phyloP scores from a whole-genome alignment of 1,140 invertebrate species.

The Lucilia cuprina region DNA sequence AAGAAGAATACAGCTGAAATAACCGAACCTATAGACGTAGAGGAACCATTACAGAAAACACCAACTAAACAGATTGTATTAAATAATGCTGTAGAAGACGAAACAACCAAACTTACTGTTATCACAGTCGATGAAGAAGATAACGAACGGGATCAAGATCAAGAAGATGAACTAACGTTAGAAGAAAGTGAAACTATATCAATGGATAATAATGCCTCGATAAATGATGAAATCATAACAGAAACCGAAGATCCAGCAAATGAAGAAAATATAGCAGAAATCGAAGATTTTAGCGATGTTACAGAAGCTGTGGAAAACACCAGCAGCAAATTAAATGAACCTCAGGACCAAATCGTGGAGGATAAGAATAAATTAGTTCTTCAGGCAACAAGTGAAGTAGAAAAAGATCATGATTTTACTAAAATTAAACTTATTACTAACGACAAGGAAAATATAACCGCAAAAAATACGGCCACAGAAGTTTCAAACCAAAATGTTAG shows the following conservation, averaged over 20 bases:
- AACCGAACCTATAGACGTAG: not conserved
- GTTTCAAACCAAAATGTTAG: not conserved
- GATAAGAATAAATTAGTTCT: not conserved
- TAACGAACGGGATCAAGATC: conserved; percentile 20
- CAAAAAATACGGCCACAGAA: not conserved
- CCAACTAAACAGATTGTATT: not conserved
- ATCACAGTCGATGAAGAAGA: not conserved
- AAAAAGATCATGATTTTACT: too few species aligned
- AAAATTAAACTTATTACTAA: not conserved
- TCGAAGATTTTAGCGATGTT: not conserved
- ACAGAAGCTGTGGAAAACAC: not conserved
- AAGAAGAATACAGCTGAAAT: not conserved
- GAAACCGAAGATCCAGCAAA: conserved; percentile 34
- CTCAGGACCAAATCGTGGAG: not conserved
- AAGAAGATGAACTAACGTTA: conserved; percentile 36
- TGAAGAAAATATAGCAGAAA: conserved; percentile 9
- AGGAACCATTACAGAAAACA: not conserved
- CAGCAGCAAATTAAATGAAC: not conserved
- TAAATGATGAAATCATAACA: conserved; percentile 35
- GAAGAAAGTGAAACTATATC: conserved; percentile 40
- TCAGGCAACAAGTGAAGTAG: not conserved
- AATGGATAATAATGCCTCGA: conserved; percentile 42
- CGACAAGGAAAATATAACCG: not conserved
- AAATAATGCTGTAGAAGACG: not conserved
- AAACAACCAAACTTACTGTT: not conserved